Base-by-base conservation (phyloP, 1,140 invertebrate genomes). In the Drosophila sechellia region DNA sequence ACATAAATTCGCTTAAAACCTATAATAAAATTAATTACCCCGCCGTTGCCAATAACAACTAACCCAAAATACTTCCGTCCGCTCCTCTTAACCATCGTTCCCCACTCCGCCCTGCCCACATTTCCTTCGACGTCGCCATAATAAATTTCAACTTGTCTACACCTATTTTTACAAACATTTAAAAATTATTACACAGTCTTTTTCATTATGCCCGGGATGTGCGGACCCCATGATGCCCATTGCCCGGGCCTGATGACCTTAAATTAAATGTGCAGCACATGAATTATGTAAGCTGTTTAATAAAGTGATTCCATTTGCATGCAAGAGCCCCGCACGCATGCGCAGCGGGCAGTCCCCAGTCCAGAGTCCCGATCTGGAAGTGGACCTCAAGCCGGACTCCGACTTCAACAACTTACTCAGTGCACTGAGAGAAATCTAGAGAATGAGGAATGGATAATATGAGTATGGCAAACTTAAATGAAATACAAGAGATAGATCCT, bases 241-340 rank as follows among this genome's bases (percentile, higher is more conserved):
- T 48, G 65, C 50, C 50, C 25, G 66, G 59, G 79, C 77, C 77
- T 84, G 87, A 84, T 90, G 89, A 90, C 89, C 83, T 84, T 90
- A 90, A 84, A 90, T 90, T 90, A 90, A 90, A 90, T 90, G 87
- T 80, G 77, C 79, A 90, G 80, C 80, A 79, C 89, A 90, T 90
- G 87, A 90, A 90, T 90, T 90, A 90, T 90, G 87, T 90, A 90
- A 90, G 89, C 87, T 87, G 90, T 90, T 86, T 90, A 90, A 90
- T 90, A 90, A 90, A 90, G 89, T 90, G 83, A 90, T 90, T 90
- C 83, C 87, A 90, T 90, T 90, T 90, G 87, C 83, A 90, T 90
- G 84, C 84, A 89, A 89, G 59, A 89, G 84, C 72, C 84, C 79
- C 84, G 84, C 84, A 87, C 84, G 84, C 84, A 87, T 89, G 79